Evolutionary conservation across 1,140 invertebrate species (phyloP), one percentile per base, ranked within the genome.

Genomic region (Zaprionus inermis): DNA sequence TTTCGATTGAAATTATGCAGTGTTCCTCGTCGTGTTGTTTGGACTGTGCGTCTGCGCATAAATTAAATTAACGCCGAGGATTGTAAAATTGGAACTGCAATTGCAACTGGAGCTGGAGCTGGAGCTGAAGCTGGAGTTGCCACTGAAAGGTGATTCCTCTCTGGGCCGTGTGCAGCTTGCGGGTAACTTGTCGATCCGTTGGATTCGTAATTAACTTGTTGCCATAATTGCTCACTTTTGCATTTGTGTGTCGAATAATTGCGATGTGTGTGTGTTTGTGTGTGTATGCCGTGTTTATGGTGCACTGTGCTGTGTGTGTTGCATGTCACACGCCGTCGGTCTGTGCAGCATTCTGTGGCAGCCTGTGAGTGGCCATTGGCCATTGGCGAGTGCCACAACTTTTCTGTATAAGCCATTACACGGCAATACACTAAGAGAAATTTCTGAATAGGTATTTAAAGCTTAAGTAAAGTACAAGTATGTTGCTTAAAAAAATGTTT

Each of bases 131-230:
- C n/a, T 64, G 10, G 20, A 55, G 18, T 11, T 38, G 20, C 36
- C 3, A 5, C 22, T 6, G 3, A 7, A 36, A 34, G 67, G 18
- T 20, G 12, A 57, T 67, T 34, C 54, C 64, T 58, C 64, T 58
- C 75, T 38, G 24, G 36, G 14, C 24, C 46, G 68, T 69, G 24
- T 60, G n/a, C 30, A 30, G 44, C 6, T 16, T 55, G 52, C 14
- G n/a, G 30, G 51, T 1, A 24, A 34, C 22, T 46, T 63, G 52
- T 46, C 51, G 52, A 65, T 56, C 22, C 38, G 30, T 59, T 63
- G 59, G 46, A 51, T 73, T 28, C 77, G 78, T 81, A 81, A 81
- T 78, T 81, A 81, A 81, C 79, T 81, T 82, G 79, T 82, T 75
- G 70, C 75, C 69, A 78, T 82, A 78, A 76, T 81, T 82, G 76